phyloP scores from a whole-genome alignment of 2,113 vertebrate genomes.

The Pluvialis apricaria region DNA sequence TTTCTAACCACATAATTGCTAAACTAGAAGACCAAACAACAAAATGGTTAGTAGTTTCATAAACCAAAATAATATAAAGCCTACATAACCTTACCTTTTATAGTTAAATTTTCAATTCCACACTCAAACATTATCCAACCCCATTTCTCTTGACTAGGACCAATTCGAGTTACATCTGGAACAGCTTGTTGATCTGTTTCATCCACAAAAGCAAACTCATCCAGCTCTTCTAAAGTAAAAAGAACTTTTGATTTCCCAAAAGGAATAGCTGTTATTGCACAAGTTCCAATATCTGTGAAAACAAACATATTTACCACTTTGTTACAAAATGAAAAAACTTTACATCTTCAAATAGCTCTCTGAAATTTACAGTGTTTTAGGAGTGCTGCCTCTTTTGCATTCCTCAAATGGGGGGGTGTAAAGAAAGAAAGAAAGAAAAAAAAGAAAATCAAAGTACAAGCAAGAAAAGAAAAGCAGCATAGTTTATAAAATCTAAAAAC shows the following conservation, averaged over 20 bases:
- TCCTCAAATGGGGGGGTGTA: accelerated
- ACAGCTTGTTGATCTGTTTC: slow-evolving; percentile 83
- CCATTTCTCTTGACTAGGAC: slow-evolving; percentile 90
- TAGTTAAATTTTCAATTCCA: slow-evolving; percentile 95
- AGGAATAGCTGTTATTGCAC: slow-evolving; percentile 96
- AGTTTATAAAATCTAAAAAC: neutral
- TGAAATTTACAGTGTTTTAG: neutral
- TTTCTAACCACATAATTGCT: neutral
- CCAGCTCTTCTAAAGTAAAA: slow-evolving; percentile 94
- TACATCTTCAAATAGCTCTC: neutral
- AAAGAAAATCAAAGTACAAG: accelerated
- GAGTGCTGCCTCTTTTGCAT: neutral
- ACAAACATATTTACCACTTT: neutral
- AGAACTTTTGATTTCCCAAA: slow-evolving; percentile 99
- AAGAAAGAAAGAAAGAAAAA: neutral
- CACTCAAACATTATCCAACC: slow-evolving; percentile 99
- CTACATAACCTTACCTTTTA: slow-evolving; percentile 83
- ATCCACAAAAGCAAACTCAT: slow-evolving; percentile 92
- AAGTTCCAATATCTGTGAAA: slow-evolving; percentile 87
- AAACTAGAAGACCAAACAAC: neutral
- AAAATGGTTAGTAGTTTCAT: neutral
- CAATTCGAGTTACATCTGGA: slow-evolving; percentile 80
- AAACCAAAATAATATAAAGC: neutral
- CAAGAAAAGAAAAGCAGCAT: neutral
- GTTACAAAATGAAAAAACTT: neutral